A percentile compares a stretch with the other conserved stretches of the same genome.
Conservation (phyloP, 1,140 invertebrate species). For the Camponotus floridanus region DNA sequence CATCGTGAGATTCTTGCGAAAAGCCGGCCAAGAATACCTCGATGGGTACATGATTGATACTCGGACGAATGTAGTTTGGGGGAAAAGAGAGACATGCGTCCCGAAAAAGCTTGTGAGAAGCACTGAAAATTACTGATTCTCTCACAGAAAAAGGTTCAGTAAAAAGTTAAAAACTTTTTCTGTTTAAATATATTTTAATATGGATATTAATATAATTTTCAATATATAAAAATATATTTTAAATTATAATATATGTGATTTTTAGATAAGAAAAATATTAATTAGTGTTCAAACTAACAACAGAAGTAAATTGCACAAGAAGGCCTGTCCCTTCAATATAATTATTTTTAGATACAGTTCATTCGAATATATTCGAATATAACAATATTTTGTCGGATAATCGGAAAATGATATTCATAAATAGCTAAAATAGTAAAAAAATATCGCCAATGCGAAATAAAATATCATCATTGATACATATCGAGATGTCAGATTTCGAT, state of each 20-base stretch:
- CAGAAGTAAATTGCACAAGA: too few species aligned
- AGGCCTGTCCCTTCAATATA: too few species aligned
- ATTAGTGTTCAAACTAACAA: too few species aligned
- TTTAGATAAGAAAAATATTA: too few species aligned
- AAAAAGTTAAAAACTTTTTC: neutral
- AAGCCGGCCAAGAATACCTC: slow-evolving; percentile 47
- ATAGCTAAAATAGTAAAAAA: neutral
- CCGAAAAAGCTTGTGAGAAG: slow-evolving; percentile 17
- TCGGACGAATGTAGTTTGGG: neutral
- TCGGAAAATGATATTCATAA: neutral
- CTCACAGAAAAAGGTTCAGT: neutral
- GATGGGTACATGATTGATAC: slow-evolving; percentile 56
- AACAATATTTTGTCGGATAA: neutral
- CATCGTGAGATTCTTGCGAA: slow-evolving; percentile 33
- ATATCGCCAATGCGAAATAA: neutral
- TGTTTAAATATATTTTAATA: neutral
- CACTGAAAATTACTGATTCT: neutral
- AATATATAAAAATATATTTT: neutral
- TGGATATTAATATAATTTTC: neutral
- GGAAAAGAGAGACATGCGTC: neutral
- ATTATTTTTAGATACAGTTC: too few species aligned
- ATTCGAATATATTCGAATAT: too few species aligned
- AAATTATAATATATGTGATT: too few species aligned
- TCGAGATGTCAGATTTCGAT: slow-evolving; percentile 47
- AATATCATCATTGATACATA: neutral